Conservation (phyloP, 1,140 invertebrate species). For the Oryzaephilus surinamensis region DNA sequence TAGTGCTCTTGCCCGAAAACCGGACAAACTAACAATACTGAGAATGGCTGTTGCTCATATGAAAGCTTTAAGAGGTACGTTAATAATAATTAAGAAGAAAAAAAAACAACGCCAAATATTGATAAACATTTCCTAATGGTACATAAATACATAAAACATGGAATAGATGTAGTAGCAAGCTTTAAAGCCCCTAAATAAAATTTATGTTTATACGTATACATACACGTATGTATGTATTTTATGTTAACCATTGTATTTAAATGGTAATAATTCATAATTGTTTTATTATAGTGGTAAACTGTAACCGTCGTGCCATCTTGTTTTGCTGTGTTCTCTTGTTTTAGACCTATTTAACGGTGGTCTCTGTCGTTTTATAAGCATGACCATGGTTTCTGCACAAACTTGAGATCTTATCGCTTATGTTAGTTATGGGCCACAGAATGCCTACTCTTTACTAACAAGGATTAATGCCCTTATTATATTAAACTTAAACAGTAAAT, state of each 20-base stretch:
- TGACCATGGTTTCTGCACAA: conserved; percentile 14
- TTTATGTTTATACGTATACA: too few relatives aligned
- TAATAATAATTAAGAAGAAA: too few relatives aligned
- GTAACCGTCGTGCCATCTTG: neutral
- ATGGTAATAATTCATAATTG: conserved; percentile 9
- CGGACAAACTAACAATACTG: conserved; percentile 98
- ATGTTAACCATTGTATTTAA: too few relatives aligned
- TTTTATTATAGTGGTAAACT: conserved; percentile 6
- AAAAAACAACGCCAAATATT: too few relatives aligned
- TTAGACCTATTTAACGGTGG: conserved; percentile 15
- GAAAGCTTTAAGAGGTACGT: conserved; percentile 87
- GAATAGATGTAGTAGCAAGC: too few relatives aligned
- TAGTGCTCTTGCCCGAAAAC: conserved; percentile 91
- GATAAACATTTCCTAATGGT: conserved; percentile 4
- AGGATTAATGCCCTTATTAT: conserved; percentile 29
- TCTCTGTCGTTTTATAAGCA: conserved; percentile 9
- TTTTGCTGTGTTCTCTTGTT: too few relatives aligned
- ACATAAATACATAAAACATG: too few relatives aligned
- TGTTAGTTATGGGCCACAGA: conserved; percentile 29
- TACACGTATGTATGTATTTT: too few relatives aligned
- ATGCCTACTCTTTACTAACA: conserved; percentile 26
- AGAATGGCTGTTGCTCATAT: conserved; percentile 99
- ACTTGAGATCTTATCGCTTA: conserved; percentile 27
- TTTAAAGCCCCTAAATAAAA: too few relatives aligned
- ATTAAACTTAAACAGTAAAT: conserved; percentile 19